Percentiles rank a stretch among this genome's conserved stretches.
These are phyloP conservation scores for Pachyramphus minor DNA, from an alignment of 2,113 vertebrate genomes.

Conservation along the genomic window DNA sequence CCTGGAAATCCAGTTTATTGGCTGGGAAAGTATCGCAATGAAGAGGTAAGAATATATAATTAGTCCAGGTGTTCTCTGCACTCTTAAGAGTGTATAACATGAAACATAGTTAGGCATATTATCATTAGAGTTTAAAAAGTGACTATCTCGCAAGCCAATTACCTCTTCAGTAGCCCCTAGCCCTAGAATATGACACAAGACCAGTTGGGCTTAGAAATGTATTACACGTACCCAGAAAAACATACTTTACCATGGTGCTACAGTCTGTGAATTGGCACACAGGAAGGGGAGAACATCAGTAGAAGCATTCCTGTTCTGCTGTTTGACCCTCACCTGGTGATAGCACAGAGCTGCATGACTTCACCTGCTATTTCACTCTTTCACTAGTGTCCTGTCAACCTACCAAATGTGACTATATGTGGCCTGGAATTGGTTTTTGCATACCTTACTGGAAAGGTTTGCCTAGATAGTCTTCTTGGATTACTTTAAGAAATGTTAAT, in stretches of 20 bases:
- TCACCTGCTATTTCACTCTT: background rate
- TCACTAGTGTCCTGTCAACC: background rate
- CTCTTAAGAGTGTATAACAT: background rate
- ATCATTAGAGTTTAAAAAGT: background rate
- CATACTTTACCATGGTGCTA: background rate
- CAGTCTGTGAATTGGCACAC: background rate
- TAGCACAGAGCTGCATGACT: background rate
- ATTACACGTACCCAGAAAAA: background rate
- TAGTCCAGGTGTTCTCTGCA: background rate
- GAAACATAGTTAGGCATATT: background rate
- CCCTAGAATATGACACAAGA: background rate
- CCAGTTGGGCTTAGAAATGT: background rate
- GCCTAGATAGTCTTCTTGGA: background rate
- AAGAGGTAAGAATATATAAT: conserved; percentile 78
- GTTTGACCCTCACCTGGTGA: background rate
- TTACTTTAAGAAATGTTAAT: background rate
- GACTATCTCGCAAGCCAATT: background rate
- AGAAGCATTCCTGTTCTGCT: background rate
- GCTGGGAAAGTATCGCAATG: conserved; percentile 86
- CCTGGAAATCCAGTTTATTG: conserved; percentile 88
- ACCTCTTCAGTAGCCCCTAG: background rate
- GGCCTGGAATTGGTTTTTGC: background rate
- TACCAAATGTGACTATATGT: background rate
- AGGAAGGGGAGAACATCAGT: background rate
- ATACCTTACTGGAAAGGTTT: background rate